These are phyloP conservation scores for Patella caerulea DNA, from an alignment of 2,888 invertebrate species.

Conservation along the genomic window DNA sequence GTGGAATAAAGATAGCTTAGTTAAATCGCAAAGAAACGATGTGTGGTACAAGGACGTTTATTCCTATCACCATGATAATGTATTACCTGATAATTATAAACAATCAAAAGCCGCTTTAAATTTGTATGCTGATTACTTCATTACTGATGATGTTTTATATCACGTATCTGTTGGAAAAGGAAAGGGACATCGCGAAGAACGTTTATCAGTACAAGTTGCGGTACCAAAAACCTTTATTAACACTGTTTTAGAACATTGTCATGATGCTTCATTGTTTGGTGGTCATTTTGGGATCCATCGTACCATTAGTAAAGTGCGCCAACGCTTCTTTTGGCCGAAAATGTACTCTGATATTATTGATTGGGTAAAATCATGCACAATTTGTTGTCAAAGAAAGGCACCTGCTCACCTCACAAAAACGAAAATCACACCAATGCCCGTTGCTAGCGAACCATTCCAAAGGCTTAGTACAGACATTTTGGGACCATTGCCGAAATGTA, in stretches of 20 bases:
- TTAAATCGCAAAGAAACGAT: neutral
- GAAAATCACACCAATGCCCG: neutral
- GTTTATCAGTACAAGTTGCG: neutral
- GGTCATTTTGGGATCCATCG: slow-evolving; percentile 1
- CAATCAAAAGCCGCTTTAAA: neutral
- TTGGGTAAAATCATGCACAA: neutral
- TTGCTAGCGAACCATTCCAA: slow-evolving; percentile 15
- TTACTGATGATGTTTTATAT: neutral
- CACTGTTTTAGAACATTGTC: neutral
- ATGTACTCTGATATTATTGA: neutral
- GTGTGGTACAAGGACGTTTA: neutral
- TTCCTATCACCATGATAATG: neutral
- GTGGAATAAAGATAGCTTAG: neutral
- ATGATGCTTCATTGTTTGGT: neutral
- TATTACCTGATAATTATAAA: neutral
- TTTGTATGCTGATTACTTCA: neutral
- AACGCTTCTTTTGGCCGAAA: neutral
- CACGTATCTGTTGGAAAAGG: neutral
- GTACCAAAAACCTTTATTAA: neutral
- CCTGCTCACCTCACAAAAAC: neutral
- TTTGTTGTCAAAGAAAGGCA: slow-evolving; percentile 9
- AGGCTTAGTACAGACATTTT: slow-evolving; percentile 23
- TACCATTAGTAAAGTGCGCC: neutral
- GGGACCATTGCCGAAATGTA: slow-evolving; percentile 12
- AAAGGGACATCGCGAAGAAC: neutral